A percentile compares a stretch with the other conserved stretches of the same genome.
Conservation (phyloP, 1,140 invertebrate species). For the Ceratina japonica region DNA sequence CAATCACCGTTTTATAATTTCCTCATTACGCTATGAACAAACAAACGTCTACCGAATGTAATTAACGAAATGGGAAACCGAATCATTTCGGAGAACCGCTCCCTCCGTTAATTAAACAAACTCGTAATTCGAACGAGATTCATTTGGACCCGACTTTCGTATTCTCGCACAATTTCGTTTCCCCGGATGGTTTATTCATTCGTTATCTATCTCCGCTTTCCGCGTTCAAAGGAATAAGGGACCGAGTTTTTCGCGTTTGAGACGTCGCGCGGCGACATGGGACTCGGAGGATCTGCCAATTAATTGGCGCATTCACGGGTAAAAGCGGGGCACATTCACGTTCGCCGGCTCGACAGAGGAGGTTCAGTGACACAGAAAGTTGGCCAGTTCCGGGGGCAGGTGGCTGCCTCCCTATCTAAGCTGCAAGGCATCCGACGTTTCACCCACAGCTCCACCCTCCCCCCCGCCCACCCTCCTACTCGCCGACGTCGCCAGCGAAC, state of each 20-base stretch:
- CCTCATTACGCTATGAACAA: not conserved
- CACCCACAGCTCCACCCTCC: not conserved
- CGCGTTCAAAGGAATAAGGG: too few relatives aligned
- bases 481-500: slow-evolving; percentile 62
- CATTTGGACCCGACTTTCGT: not conserved
- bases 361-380: slow-evolving; percentile 31
- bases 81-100: not conserved
- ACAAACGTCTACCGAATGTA: not conserved
- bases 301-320: slow-evolving; percentile 49
- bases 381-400: slow-evolving; percentile 2
- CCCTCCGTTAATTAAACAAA: too few relatives aligned
- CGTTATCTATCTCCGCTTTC: not conserved
- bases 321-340: slow-evolving; percentile 13
- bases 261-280: not conserved
- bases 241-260: not conserved
- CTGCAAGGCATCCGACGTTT: slow-evolving; percentile 49
- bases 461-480: not conserved
- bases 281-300: slow-evolving; percentile 36
- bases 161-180: not conserved
- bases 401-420: slow-evolving; percentile 28
- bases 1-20: slow-evolving; percentile 7
- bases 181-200: not conserved
- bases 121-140: too few relatives aligned
- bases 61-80: slow-evolving; percentile 1
- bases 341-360: not conserved